Conservation (phyloP, 2,888 invertebrate genomes). For the Cordilura impudica region DNA sequence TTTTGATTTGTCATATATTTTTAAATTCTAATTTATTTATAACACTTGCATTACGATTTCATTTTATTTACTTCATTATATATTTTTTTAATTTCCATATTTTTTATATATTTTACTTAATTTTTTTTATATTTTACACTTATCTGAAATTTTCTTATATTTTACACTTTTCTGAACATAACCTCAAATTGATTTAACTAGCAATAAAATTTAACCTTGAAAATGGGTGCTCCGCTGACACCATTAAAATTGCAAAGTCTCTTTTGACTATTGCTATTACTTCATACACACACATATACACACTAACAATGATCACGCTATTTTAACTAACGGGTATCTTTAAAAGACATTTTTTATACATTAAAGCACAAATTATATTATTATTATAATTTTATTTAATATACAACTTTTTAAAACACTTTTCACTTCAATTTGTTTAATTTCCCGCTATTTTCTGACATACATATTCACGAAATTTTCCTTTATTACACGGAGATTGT, state of each 20-base stretch:
- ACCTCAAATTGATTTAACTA: neutral
- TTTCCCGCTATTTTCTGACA: neutral
- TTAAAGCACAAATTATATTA: too few species aligned
- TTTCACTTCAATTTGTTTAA: neutral
- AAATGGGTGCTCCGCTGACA: constrained; percentile 1
- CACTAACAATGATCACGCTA: too few species aligned
- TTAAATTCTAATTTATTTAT: too few species aligned
- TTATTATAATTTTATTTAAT: too few species aligned
- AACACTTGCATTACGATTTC: too few species aligned
- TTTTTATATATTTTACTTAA: too few species aligned
- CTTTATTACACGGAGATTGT: neutral
- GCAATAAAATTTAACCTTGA: neutral
- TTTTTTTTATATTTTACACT: neutral
- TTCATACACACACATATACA: neutral
- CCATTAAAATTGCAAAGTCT: neutral
- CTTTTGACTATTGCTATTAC: neutral
- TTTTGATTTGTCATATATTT: too few species aligned
- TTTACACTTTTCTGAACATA: neutral
- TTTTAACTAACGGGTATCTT: too few species aligned
- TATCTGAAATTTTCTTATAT: neutral
- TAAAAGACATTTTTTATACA: too few species aligned
- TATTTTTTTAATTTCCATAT: neutral
- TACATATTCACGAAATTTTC: too few species aligned
- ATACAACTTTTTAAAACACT: too few species aligned
- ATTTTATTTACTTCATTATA: neutral